phyloP scores from a whole-genome alignment of 2,113 vertebrate genomes.

The Charadrius vociferus region DNA sequence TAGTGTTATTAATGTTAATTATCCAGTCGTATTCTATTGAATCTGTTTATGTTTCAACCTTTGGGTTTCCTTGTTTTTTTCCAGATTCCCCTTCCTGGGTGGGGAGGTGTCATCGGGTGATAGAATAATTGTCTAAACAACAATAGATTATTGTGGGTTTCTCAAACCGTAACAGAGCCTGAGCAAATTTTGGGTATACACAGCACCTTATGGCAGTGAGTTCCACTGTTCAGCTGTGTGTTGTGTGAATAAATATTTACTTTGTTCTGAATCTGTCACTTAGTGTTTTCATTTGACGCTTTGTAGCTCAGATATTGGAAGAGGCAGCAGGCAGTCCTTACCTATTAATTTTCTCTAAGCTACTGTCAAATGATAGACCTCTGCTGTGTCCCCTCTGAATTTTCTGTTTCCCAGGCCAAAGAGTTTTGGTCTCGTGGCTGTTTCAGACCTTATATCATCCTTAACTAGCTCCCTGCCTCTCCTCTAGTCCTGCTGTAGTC shows the following conservation, averaged over 20 bases:
- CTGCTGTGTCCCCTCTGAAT: not conserved
- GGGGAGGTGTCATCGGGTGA: too few relatives aligned
- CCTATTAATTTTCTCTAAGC: not conserved
- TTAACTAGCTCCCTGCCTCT: not conserved
- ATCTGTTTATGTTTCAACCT: too few relatives aligned
- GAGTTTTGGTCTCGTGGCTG: not conserved
- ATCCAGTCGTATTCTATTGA: too few relatives aligned
- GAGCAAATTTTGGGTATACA: not conserved
- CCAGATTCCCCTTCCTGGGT: too few relatives aligned
- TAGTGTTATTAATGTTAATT: too few relatives aligned
- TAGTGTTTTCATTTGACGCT: not conserved
- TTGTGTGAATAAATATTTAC: constrained; percentile 1
- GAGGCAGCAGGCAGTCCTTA: not conserved
- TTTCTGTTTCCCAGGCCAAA: not conserved
- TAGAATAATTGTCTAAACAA: too few relatives aligned
- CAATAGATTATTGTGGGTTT: too few relatives aligned
- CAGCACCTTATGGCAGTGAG: not conserved
- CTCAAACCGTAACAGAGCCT: not conserved
- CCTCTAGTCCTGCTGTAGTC: not conserved
- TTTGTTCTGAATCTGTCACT: constrained; percentile 26
- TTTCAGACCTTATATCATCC: not conserved
- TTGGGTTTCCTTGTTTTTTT: too few relatives aligned
- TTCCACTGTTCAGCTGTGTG: not conserved
- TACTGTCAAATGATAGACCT: not conserved
- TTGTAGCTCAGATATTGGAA: not conserved